Evolutionary conservation across 2,113 vertebrate genomes (phyloP).

Genomic region (Redunca redunca): DNA sequence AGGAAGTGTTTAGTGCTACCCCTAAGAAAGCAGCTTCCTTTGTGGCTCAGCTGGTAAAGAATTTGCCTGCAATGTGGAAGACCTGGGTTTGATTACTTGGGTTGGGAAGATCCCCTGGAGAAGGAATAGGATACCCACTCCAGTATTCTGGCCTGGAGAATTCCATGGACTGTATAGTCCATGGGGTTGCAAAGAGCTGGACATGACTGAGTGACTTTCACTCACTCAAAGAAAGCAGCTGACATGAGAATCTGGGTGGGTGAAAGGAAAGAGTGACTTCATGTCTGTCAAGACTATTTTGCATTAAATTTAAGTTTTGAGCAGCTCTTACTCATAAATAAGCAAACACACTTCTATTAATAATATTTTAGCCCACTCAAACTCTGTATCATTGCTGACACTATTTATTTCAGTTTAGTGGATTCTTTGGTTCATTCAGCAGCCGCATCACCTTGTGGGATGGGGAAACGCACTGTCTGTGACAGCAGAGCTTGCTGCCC

Average conservation of each 20-base stretch:
- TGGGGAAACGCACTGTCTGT: not conserved
- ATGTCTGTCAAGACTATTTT: not conserved
- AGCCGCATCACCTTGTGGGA: not conserved
- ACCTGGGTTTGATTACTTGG: not conserved
- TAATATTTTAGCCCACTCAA: not conserved
- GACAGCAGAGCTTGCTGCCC: too few species aligned
- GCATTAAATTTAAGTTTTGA: not conserved
- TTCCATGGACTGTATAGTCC: not conserved
- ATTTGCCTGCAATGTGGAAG: not conserved
- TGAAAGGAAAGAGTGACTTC: not conserved
- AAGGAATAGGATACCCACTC: not conserved
- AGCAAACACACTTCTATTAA: not conserved
- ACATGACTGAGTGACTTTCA: not conserved
- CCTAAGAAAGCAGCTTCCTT: not conserved
- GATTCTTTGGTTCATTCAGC: not conserved
- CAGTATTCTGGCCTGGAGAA: not conserved
- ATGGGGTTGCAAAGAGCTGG: not conserved
- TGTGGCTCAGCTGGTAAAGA: not conserved
- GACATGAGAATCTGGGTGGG: not conserved
- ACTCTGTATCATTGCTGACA: not conserved
- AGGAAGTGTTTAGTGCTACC: not conserved
- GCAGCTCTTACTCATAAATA: not conserved
- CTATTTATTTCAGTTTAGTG: not conserved
- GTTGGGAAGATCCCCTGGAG: not conserved
- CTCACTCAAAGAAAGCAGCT: not conserved